Evolutionary conservation across 2,113 vertebrate species (phyloP).

Genomic region (Muscicapa adusta): DNA sequence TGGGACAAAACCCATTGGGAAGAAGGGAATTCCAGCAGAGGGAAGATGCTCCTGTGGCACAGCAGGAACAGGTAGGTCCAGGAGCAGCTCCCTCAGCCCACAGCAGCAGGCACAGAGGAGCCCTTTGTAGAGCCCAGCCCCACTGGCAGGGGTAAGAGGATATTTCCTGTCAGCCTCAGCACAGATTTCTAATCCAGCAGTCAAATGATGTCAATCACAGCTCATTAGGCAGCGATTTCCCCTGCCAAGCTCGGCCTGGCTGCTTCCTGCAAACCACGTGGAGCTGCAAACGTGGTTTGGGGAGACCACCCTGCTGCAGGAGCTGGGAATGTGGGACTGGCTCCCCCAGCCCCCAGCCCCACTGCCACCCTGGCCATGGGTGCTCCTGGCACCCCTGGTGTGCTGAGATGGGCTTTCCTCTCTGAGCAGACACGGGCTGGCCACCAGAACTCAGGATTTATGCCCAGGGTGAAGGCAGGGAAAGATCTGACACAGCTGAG

Average conservation of each 20-base stretch:
- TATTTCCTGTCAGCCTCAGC: conserved; percentile 15
- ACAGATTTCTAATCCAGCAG: background rate
- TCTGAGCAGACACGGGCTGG: rapidly evolving
- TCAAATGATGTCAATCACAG: conserved; percentile 51
- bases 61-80: background rate
- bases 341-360: rapidly evolving
- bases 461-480: background rate
- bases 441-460: background rate
- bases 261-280: background rate
- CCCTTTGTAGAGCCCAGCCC: background rate
- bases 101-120: background rate
- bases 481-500: background rate
- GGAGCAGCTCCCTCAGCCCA: background rate
- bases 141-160: background rate
- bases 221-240: conserved; percentile 29
- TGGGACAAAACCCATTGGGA: rapidly evolving
- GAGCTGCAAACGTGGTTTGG: background rate
- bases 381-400: rapidly evolving
- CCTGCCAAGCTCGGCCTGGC: conserved; percentile 4
- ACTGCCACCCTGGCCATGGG: rapidly evolving
- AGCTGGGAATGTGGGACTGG: rapidly evolving
- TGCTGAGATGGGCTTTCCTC: rapidly evolving
- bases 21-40: rapidly evolving
- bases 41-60: background rate
- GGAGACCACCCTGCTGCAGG: background rate